Base-by-base conservation (phyloP, 2,797 vertebrate species). In the Chaetodon trifasciatus region DNA sequence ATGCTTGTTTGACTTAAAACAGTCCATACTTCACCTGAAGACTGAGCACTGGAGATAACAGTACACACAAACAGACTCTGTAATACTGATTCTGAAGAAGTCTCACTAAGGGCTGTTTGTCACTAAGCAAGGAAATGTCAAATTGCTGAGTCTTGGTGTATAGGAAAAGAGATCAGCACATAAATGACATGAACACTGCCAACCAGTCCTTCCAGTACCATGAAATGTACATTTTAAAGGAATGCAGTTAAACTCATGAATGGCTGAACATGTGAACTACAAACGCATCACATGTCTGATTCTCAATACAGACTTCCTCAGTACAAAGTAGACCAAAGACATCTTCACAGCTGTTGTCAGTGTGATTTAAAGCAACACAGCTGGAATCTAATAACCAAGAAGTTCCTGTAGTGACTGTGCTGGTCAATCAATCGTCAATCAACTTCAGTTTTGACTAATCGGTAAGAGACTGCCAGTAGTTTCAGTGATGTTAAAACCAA, bases 71-170 rank as follows among this genome's bases (percentile, higher is more conserved):
- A 74, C 44, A 82, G 39, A 79, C 37, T 62, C 56, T 32, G 47
- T 53, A 72, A 81, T 64, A 71, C 79, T 75, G 79, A 76, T 37
- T 60, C 49, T 56, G 76, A 37, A 57, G 17, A 65, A 28, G 56
- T 67, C 57, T 74, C 44, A 52, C 17, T 61, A 44, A 24, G 55
- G 32, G 70, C 37, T 44, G 5, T 52, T 65, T 37, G 44, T 70
- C 56, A 13, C 5, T 40, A 55, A 71, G 65, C 55, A 72, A 70
- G 66, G 21, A 61, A 79, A 74, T 24, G n/a, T 11, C 5, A 28
- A 28, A 8, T 37, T 4, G 1, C 53, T 42, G 16, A 28, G 8
- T 39, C 35, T 47, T 17, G 32, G 39, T 5, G 0, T 47, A 57
- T 10, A 40, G 46, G 8, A 47, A 44, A 46, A 37, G 21, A 69